Base-by-base conservation (phyloP, 2,113 vertebrate genomes). In the Oostethus manadensis region DNA sequence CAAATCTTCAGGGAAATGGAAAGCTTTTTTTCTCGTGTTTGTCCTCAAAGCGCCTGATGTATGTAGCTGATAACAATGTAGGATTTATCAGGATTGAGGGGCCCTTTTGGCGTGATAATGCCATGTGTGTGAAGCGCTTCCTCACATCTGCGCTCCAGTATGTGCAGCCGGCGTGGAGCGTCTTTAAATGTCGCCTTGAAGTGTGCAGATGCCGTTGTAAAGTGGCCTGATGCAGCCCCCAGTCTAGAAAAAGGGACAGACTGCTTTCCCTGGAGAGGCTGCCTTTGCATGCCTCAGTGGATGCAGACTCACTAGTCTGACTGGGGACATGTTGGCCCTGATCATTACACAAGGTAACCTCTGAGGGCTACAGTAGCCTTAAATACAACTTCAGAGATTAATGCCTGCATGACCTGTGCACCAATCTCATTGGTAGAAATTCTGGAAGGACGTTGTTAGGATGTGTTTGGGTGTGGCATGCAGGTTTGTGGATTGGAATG, bases 151-250 rank as follows among this genome's bases (percentile, higher is more conserved):
- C 42, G 56, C 67, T 22, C 11, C 11, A 14, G 38, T 11, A 47
- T 68, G 70, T 57, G 79, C 29, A 7, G 29, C 29, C 71, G 77
- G 65, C 81, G 58, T 70, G 48, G 64, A 33, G 54, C 59, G 68
- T 65, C 60, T 73, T 76, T 79, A 81, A 56, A 82, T 79, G 76
- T 73, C 74, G 75, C 77, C 74, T 70, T 80, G 70, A 76, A 78
- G 68, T 46, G 68, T 60, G 66, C 70, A 73, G 79, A 83, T 81
- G 76, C 51, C 59, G 71, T 63, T 10, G 66, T 76, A 76, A 60
- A 62, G 66, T 75, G 71, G 62, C 73, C 62, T 70, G 74, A 71
- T 79, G 77, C 81, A 71, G 70, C 69, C 59, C 22, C 50, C 45
- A 63, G 68, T 70, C 76, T 63, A 65, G 80, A 78, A 73, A 62